phyloP scores from a whole-genome alignment of 2,888 invertebrate species.

The Monopis laevigella region DNA sequence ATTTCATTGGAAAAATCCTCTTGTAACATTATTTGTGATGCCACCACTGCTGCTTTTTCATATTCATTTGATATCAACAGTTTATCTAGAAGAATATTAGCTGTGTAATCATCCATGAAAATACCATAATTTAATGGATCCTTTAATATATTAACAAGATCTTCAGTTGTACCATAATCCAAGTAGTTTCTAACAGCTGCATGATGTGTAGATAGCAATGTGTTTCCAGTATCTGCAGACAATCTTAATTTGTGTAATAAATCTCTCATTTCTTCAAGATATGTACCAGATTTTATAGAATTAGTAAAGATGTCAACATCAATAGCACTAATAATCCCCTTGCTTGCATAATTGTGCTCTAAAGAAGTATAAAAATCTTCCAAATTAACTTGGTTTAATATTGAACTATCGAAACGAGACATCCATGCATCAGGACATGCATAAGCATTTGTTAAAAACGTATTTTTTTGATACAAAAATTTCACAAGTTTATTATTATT shows the following conservation, averaged over 20 bases:
- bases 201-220: conserved; percentile 83
- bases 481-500: background rate
- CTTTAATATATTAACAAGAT: conserved; percentile 76
- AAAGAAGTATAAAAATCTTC: conserved; percentile 76
- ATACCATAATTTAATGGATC: conserved; percentile 89
- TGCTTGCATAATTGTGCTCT: conserved; percentile 71
- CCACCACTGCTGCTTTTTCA: conserved; percentile 78
- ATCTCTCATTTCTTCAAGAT: conserved; percentile 78
- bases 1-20: conserved; percentile 83
- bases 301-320: conserved; percentile 88
- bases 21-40: conserved; percentile 85
- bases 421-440: conserved; percentile 78
- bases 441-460: conserved; percentile 77
- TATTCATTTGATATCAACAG: conserved; percentile 76
- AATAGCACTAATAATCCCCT: conserved; percentile 74
- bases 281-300: conserved; percentile 60
- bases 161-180: conserved; percentile 63
- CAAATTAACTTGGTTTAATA: conserved; percentile 70
- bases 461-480: conserved; percentile 43
- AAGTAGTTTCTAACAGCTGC: conserved; percentile 75
- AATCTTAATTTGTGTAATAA: conserved; percentile 76
- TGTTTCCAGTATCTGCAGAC: conserved; percentile 75
- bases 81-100: conserved; percentile 82
- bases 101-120: conserved; percentile 84
- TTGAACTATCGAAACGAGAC: conserved; percentile 66